A percentile compares a stretch with the other conserved stretches of the same genome.
Conservation (phyloP, 2,113 vertebrate genomes). For the Leptobrachium leishanense region DNA sequence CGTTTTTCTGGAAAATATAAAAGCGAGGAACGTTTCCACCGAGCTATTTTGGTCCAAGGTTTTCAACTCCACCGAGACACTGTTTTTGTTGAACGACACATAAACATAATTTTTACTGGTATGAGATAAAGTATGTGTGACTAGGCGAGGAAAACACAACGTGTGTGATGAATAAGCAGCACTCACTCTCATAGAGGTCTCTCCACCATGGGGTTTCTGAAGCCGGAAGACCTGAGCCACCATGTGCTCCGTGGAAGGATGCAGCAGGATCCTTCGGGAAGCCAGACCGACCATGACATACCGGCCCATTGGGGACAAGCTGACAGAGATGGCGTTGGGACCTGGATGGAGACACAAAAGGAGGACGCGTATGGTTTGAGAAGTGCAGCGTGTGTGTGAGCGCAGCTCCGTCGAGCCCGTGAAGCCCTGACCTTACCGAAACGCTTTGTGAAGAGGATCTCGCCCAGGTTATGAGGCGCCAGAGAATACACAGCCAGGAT, state of each 20-base stretch:
- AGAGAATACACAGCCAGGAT: slow-evolving; percentile 95
- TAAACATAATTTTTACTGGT: no score
- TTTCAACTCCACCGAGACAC: no score
- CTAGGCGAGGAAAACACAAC: neutral
- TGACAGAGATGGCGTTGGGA: slow-evolving; percentile 97
- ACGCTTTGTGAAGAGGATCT: slow-evolving; percentile 97
- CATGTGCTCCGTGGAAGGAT: slow-evolving; percentile 98
- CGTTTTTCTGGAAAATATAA: no score
- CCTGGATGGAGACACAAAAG: slow-evolving; percentile 62
- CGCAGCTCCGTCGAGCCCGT: no score
- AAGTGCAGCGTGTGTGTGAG: no score
- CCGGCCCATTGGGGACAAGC: slow-evolving; percentile 94
- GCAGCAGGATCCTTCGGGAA: slow-evolving; percentile 91
- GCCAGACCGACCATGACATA: slow-evolving; percentile 97
- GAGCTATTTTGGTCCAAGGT: no score
- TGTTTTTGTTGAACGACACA: no score
- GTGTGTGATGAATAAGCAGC: neutral
- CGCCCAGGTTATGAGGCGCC: slow-evolving; percentile 96
- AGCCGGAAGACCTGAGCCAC: slow-evolving; percentile 98
- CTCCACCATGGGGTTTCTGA: slow-evolving; percentile 94
- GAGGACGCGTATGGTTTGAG: no score
- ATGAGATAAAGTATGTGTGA: neutral
- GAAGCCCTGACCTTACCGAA: slow-evolving; percentile 77
- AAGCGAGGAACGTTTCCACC: no score
- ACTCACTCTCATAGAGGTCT: slow-evolving; percentile 96